Base-by-base conservation (phyloP, 2,797 vertebrate species). In the Sitta carolinensis region DNA sequence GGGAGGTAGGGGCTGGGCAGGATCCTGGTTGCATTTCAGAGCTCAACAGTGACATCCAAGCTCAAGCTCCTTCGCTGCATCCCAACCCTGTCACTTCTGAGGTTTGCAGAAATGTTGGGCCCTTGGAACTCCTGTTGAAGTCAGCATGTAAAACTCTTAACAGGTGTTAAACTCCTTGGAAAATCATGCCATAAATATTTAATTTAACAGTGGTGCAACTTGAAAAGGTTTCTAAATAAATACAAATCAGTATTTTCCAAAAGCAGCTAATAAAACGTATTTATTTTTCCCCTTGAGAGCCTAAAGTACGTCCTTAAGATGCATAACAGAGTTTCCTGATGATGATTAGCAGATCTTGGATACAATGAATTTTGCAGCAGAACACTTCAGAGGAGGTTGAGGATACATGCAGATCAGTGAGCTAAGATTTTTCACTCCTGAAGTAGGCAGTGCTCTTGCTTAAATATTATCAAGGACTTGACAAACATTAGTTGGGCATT, bases 241-340 rank as follows among this genome's bases (percentile, higher is more conserved):
- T 96, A 95, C 74, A 93, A 94, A 94, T 95, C 89, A 91, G 93
- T 96, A 96, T 96, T 96, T 97, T 96, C 94, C 94, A 94, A 96
- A 96, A 97, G 94, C 93, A 95, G 80, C 85, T 96, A 94, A 95
- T 97, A 96, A 96, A 96, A 91, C 43, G 7, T 96, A 82, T 94
- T 96, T 97, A 95, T 95, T 97, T 97, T 96, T 95, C 90, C 93
- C 90, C 93, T 96, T 87, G 88, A 94, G 95, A 88, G 61, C 74
- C 36, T 96, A 91, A 91, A 97, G 96, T 95, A 62, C 67, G 2
- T 96, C 91, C 89, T 96, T 91, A 93, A 95, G 93, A 93, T 95
- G 94, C 91, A 19, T 94, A 89, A 89, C 94, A 90, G 93, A 89
- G 58, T 94, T 96, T 84, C 68, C 81, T 97, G 89, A 90, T 92